Conservation (phyloP, 2,113 vertebrate species). For the Odocoileus virginianus region DNA sequence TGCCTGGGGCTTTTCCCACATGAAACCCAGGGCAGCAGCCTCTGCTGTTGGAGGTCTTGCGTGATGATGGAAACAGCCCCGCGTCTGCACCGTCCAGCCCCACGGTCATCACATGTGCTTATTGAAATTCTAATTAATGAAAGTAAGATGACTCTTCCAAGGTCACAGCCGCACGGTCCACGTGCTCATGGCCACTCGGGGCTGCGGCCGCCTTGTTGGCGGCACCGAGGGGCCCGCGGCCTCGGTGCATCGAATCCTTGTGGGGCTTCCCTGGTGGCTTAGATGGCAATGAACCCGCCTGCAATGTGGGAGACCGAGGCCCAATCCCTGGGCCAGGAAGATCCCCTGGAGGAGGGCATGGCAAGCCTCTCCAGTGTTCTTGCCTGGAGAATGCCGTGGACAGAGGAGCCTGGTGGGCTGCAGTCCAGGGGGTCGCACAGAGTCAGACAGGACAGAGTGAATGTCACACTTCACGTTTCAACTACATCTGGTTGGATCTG, state of each 20-base stretch:
- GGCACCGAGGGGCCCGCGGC: fast-evolving
- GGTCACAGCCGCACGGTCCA: background rate
- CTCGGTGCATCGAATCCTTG: fast-evolving
- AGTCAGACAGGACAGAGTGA: too few relatives aligned
- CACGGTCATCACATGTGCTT: fast-evolving
- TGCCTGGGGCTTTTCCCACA: fast-evolving
- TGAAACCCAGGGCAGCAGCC: fast-evolving
- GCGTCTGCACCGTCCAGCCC: fast-evolving
- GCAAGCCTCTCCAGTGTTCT: background rate
- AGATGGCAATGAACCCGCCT: background rate
- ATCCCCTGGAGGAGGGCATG: background rate
- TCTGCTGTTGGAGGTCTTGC: fast-evolving
- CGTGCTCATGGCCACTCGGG: fast-evolving
- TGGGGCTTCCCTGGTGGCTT: background rate
- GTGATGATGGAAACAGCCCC: fast-evolving
- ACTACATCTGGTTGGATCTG: background rate
- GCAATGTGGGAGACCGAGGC: background rate
- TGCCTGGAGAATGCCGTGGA: background rate
- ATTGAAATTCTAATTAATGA: fast-evolving
- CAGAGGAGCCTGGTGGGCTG: background rate
- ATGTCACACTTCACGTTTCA: background rate
- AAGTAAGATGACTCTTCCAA: background rate
- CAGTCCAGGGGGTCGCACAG: fast-evolving
- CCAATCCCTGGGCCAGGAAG: background rate
- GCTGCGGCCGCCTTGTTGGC: fast-evolving